Evolutionary conservation across 2,797 vertebrate species (phyloP).

Genomic region (Crax fasciolata): DNA sequence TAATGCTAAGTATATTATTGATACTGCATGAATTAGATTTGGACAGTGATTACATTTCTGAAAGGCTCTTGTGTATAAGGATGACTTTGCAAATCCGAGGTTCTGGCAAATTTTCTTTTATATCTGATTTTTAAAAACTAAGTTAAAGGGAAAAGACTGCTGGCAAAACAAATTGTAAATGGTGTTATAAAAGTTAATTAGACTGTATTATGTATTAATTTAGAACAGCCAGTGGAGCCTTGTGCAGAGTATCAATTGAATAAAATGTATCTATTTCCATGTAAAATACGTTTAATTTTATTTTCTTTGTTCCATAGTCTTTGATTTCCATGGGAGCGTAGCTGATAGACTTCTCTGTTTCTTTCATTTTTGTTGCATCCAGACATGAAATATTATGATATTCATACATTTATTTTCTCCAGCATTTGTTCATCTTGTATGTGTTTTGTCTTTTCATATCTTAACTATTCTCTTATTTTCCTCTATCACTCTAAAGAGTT

Average conservation of each 20-base stretch:
- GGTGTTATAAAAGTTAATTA: neutral
- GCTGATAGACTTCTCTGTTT: neutral
- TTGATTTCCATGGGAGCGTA: neutral
- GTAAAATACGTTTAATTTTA: neutral
- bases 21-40: slow-evolving; percentile 53
- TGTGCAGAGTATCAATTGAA: neutral
- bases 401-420: neutral
- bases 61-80: slow-evolving; percentile 6
- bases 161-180: neutral
- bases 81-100: neutral
- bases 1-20: slow-evolving; percentile 28
- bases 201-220: neutral
- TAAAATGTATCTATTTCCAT: neutral
- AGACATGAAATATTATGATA: neutral
- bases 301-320: neutral
- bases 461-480: neutral
- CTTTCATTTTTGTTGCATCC: neutral
- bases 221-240: neutral
- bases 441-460: neutral
- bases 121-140: neutral
- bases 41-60: slow-evolving; percentile 51
- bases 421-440: neutral
- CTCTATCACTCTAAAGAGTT: neutral
- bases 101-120: neutral
- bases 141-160: neutral